These are phyloP conservation scores for Sialia sialis DNA, from an alignment of 2,113 vertebrate species.

Conservation along the genomic window DNA sequence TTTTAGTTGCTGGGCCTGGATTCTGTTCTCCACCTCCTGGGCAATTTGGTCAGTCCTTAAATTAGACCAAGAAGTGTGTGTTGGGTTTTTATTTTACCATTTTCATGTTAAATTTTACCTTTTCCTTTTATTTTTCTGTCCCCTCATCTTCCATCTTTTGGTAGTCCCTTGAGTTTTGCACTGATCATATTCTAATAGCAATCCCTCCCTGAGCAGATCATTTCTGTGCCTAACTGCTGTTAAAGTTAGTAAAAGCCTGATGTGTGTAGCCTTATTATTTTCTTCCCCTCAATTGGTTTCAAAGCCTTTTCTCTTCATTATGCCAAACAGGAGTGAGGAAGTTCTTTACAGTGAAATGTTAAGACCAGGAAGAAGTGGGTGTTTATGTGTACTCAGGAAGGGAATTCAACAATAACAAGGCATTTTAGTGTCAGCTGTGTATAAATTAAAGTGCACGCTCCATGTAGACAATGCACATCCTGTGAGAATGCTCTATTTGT, in stretches of 20 bases:
- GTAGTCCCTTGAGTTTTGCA: background rate
- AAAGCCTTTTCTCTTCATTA: background rate
- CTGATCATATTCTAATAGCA: background rate
- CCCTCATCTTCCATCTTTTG: background rate
- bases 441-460: background rate
- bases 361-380: background rate
- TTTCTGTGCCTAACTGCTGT: constrained; percentile 16
- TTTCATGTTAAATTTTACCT: background rate
- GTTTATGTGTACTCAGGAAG: background rate
- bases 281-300: constrained; percentile 26
- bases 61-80: background rate
- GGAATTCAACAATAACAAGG: background rate
- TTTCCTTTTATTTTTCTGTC: background rate
- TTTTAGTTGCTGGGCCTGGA: background rate
- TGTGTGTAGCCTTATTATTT: constrained; percentile 13
- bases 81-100: background rate
- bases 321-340: background rate
- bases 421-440: background rate
- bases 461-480: background rate
- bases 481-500: background rate
- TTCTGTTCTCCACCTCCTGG: background rate
- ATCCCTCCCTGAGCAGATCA: background rate
- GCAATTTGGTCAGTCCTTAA: background rate
- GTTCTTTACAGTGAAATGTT: background rate
- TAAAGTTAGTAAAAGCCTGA: constrained; percentile 28